Percentiles rank a stretch among this genome's conserved stretches.
Evolutionary conservation across 2,888 invertebrate genomes (phyloP).

Genomic region (Mythimna albipuncta): DNA sequence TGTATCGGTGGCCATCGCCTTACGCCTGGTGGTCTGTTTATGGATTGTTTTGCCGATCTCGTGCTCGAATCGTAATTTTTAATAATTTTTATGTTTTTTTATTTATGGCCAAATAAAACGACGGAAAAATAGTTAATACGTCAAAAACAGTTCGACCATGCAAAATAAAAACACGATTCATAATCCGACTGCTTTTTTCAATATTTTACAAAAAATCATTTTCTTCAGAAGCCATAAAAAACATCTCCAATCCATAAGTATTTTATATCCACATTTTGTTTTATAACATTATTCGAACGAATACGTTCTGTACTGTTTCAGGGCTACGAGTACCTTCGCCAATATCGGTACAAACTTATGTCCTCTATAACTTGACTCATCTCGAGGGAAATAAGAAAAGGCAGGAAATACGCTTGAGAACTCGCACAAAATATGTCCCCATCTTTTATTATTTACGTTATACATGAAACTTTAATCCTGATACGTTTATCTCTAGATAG

Average conservation of each 20-base stretch:
- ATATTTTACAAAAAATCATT: conserved; percentile 4
- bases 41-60: too few relatives aligned
- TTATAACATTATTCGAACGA: conserved; percentile 47
- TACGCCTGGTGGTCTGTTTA: too few relatives aligned
- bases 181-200: neutral
- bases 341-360: conserved; percentile 85
- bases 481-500: conserved; percentile 60
- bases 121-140: too few relatives aligned
- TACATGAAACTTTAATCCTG: conserved; percentile 74
- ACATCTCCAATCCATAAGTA: conserved; percentile 27
- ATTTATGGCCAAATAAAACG: neutral
- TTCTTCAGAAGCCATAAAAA: conserved; percentile 24
- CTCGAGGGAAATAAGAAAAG: conserved; percentile 89
- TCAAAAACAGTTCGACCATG: neutral
- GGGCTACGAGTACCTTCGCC: conserved; percentile 65
- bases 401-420: conserved; percentile 85
- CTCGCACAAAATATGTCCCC: conserved; percentile 84
- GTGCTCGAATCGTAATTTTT: neutral
- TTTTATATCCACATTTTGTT: conserved; percentile 46
- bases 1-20: too few relatives aligned
- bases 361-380: conserved; percentile 86
- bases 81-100: neutral
- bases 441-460: conserved; percentile 79
- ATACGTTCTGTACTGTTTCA: conserved; percentile 59
- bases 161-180: neutral